Evolutionary conservation across 2,797 vertebrate species (phyloP), one percentile per base, ranked within the genome.

Genomic region (Rousettus madagascariensis): DNA sequence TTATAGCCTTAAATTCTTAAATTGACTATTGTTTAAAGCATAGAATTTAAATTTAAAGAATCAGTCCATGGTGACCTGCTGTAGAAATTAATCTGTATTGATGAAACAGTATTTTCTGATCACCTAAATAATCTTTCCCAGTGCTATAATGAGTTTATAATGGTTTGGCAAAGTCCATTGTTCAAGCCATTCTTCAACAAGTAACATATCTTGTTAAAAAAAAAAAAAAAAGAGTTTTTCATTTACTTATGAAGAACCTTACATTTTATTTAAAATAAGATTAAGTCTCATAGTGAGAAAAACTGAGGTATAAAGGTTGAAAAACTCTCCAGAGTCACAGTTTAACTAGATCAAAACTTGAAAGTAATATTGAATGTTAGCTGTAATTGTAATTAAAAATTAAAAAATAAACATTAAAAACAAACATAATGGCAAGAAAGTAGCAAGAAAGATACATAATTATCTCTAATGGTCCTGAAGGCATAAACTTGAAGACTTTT

Each of bases 31-130:
- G 15, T 28, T 89, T 79, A 55, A 1, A 78, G n/a, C 33, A n/a
- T 69, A 24, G 41, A 87, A 85, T 95, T 88, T 92, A 33, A 80
- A 38, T 83, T 84, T 91, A 59, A 94, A 59, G 28, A 83, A 53
- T n/a, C 1, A 8, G 19, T 90, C 88, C 30, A 28, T 91, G 51
- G 59, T 85, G 43, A 69, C 59, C 2, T 91, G 46, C 83, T 91
- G 4, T 55, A 89, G 49, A 95, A 92, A 68, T 97, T 83, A 91
- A 90, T 36, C 49, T 93, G 7, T 41, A 57, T 72, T 65, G 36
- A 55, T 80, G 11, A 80, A 88, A 88, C 24, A 72, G n/a, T 38
- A 41, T 86, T 86, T 86, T 84, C 8, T 75, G 80, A 49, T 71
- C 30, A 91, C n/a, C 43, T 63, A 86, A 71, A 72, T 88, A 55